Evolutionary conservation across 2,113 vertebrate species (phyloP).

Genomic region (Piliocolobus tephrosceles): DNA sequence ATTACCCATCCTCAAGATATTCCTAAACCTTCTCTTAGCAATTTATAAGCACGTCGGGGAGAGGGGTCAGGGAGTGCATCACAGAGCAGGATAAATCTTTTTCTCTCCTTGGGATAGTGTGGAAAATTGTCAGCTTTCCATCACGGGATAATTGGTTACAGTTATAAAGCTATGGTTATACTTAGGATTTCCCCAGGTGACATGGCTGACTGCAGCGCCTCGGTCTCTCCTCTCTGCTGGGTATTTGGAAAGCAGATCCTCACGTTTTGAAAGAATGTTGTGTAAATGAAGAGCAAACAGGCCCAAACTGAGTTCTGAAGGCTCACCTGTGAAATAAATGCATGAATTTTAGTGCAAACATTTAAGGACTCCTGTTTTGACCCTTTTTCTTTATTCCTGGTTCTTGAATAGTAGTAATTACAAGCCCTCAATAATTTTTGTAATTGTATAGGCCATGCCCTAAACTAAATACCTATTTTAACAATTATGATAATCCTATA

Average conservation of each 20-base stretch:
- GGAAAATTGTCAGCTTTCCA: background rate
- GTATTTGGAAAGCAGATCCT: background rate
- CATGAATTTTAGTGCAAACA: background rate
- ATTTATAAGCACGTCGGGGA: background rate
- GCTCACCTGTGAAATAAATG: background rate
- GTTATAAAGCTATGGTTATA: background rate
- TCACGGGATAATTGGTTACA: background rate
- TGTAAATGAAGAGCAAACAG: background rate
- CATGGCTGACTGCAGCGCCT: background rate
- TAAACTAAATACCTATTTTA: conserved; percentile 18
- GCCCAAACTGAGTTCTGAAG: background rate
- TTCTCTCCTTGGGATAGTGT: background rate
- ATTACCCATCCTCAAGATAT: background rate
- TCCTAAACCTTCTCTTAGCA: background rate
- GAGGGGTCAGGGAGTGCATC: background rate
- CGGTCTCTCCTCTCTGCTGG: background rate
- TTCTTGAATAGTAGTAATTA: conserved; percentile 12
- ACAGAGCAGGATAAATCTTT: background rate
- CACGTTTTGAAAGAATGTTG: background rate
- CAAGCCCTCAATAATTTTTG: background rate
- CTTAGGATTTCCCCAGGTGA: background rate
- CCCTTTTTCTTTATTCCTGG: background rate
- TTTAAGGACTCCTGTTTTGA: background rate
- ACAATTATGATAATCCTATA: background rate
- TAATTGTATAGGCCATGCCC: background rate